These are phyloP conservation scores for Drosophila busckii DNA, from an alignment of 1,140 invertebrate genomes.

Conservation along the genomic window DNA sequence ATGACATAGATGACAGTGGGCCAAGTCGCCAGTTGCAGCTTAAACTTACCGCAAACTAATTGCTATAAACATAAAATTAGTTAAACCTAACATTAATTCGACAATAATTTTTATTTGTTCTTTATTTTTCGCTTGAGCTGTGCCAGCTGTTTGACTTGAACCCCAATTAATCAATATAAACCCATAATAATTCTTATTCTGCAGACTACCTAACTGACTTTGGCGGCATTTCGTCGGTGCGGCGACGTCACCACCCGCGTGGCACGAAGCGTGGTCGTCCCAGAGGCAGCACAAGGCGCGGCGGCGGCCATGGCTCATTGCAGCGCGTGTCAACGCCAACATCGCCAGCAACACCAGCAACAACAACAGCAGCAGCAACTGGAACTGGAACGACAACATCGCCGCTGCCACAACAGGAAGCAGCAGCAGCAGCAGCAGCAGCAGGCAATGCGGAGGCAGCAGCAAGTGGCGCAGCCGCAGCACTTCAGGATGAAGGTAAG, in stretches of 20 bases:
- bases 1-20: slow-evolving; percentile 43
- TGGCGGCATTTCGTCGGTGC: slow-evolving; percentile 62
- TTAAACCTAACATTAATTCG: slow-evolving; percentile 43
- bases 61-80: slow-evolving; percentile 65
- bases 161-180: slow-evolving; percentile 69
- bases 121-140: slow-evolving; percentile 19
- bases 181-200: slow-evolving; percentile 59
- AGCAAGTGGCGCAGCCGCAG: slow-evolving; percentile 19
- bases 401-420: slow-evolving; percentile 56
- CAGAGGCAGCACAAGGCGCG: slow-evolving; percentile 82
- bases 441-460: slow-evolving; percentile 30
- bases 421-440: slow-evolving; percentile 38
- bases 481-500: slow-evolving; percentile 56
- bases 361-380: slow-evolving; percentile 22
- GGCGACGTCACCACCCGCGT: slow-evolving; percentile 81
- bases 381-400: slow-evolving; percentile 24
- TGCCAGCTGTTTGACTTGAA: slow-evolving; percentile 51
- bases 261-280: slow-evolving; percentile 85
- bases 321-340: slow-evolving; percentile 63
- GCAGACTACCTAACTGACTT: slow-evolving; percentile 67
- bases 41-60: no score
- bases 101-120: slow-evolving; percentile 17
- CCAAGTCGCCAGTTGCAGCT: not conserved
- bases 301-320: slow-evolving; percentile 66
- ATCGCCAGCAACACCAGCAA: slow-evolving; percentile 10